These are phyloP conservation scores for Clistopyga incitator DNA, from an alignment of 2,888 invertebrate genomes.

Conservation along the genomic window DNA sequence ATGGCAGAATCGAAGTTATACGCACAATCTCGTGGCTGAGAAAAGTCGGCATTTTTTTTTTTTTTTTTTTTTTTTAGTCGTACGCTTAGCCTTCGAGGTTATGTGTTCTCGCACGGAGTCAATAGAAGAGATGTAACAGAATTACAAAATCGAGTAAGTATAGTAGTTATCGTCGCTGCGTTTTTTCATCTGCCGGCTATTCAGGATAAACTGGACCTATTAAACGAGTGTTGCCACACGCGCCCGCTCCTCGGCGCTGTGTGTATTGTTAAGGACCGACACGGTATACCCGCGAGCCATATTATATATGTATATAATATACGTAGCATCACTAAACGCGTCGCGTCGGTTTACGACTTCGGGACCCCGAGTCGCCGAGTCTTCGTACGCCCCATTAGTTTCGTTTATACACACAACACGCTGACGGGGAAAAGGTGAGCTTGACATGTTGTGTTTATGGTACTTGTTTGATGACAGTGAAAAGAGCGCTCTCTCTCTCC, in stretches of 20 bases:
- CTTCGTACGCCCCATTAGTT: constrained; percentile 57
- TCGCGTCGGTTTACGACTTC: constrained; percentile 35
- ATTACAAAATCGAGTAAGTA: constrained; percentile 24
- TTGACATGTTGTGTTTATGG: constrained; percentile 5
- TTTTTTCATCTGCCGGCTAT: constrained; percentile 40
- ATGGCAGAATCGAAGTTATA: no score
- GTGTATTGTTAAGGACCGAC: constrained; percentile 14
- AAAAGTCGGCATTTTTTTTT: no score
- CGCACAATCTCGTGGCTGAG: no score
- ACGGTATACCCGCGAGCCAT: not conserved
- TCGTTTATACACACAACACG: constrained; percentile 36
- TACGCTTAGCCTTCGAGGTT: no score
- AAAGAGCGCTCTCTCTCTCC: not conserved
- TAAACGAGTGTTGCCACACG: constrained; percentile 74
- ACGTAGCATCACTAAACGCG: not conserved
- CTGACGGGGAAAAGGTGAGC: constrained; percentile 8
- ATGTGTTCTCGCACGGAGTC: no score
- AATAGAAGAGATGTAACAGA: not conserved
- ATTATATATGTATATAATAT: not conserved
- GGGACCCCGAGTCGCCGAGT: constrained; percentile 34
- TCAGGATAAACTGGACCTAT: constrained; percentile 72
- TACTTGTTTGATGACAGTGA: constrained; percentile 32
- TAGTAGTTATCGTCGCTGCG: not conserved
- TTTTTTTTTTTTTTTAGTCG: no score
- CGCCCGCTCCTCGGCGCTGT: constrained; percentile 20